Conservation (phyloP, 2,113 vertebrate species). For the Australoheros scitulus region DNA sequence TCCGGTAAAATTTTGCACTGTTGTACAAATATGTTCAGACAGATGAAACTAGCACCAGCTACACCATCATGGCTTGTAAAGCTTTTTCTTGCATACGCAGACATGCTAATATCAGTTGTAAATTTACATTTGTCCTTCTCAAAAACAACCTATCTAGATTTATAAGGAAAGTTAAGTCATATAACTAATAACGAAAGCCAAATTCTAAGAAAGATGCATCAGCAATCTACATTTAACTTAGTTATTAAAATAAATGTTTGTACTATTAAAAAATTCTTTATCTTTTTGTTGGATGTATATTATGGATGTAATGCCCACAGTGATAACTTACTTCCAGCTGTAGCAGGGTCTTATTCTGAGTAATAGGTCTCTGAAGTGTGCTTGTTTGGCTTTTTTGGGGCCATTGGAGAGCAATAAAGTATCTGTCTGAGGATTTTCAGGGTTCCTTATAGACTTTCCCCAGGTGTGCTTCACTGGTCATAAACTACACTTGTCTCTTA, state of each 20-base stretch:
- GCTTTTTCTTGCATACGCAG: neutral
- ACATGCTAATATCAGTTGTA: neutral
- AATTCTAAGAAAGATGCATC: neutral
- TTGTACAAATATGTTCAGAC: neutral
- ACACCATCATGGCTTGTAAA: neutral
- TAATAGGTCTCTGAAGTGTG: conserved; percentile 79
- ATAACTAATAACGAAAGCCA: neutral
- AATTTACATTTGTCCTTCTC: neutral
- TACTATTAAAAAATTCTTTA: conserved; percentile 37
- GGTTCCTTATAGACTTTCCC: conserved; percentile 73
- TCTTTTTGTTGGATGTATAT: conserved; percentile 57
- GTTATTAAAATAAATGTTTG: conserved; percentile 17
- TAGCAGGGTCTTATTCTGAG: conserved; percentile 76
- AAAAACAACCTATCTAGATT: neutral
- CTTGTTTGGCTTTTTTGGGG: conserved; percentile 78
- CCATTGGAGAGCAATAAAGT: conserved; percentile 77
- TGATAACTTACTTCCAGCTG: conserved; percentile 43
- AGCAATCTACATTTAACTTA: neutral
- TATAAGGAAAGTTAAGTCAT: neutral
- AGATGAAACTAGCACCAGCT: neutral
- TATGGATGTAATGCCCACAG: conserved; percentile 34
- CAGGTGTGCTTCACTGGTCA: conserved; percentile 74
- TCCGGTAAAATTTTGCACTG: neutral
- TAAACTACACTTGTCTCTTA: conserved; percentile 68
- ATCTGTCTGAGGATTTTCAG: conserved; percentile 72